Evolutionary conservation across 2,797 vertebrate species (phyloP).

Genomic region (Perodicticus potto): DNA sequence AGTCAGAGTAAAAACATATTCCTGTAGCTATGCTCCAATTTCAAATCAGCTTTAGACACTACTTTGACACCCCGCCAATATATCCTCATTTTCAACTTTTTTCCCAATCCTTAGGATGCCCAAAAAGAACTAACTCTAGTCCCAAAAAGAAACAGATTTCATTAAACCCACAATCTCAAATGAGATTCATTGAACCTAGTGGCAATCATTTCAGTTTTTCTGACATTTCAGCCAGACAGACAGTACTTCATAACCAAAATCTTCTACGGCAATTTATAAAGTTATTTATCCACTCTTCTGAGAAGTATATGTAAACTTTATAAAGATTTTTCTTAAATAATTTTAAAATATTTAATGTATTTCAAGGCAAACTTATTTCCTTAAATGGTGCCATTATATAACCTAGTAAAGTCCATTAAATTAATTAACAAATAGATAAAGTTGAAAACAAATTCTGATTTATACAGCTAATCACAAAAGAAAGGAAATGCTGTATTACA

Average conservation of each 20-base stretch:
- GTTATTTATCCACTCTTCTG: conserved; percentile 20
- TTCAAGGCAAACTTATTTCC: conserved; percentile 9
- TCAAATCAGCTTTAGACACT: conserved; percentile 15
- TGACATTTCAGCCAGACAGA: neutral
- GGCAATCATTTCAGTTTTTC: conserved; percentile 55
- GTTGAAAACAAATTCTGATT: conserved; percentile 48
- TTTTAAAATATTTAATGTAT: conserved; percentile 8
- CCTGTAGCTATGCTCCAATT: conserved; percentile 51
- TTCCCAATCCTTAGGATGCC: conserved; percentile 5
- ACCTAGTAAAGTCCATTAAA: neutral
- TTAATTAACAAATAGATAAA: conserved; percentile 13
- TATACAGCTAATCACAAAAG: conserved; percentile 45
- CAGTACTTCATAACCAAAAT: conserved; percentile 42
- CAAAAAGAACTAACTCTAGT: conserved; percentile 15
- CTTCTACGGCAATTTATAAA: conserved; percentile 2
- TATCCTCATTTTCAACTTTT: conserved; percentile 44
- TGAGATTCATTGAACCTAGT: neutral
- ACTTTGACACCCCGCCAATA: conserved; percentile 13
- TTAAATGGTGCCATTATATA: neutral
- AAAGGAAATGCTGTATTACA: conserved; percentile 74
- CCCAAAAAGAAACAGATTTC: conserved; percentile 35
- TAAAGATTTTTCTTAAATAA: neutral
- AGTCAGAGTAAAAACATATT: conserved; percentile 58
- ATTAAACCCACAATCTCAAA: neutral
- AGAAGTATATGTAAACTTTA: neutral